phyloP scores from a whole-genome alignment of 2,797 vertebrate species.

The Onychomys torridus region DNA sequence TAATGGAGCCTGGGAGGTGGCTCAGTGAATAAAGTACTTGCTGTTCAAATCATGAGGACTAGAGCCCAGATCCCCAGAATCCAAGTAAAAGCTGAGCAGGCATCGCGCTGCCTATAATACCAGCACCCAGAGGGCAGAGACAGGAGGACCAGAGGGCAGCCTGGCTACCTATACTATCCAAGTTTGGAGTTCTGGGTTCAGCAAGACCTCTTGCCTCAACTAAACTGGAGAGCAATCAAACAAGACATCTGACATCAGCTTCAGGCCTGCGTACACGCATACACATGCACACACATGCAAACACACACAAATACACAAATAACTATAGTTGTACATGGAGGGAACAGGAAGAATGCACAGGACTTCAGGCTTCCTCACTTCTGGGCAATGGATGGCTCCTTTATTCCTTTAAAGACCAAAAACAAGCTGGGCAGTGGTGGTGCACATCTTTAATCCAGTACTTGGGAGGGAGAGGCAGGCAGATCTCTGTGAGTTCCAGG shows the following conservation, averaged over 20 bases:
- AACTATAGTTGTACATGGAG: background rate
- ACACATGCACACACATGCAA: background rate
- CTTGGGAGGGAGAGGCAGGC: too few species aligned
- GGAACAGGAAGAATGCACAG: background rate
- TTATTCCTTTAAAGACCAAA: slow-evolving; percentile 2
- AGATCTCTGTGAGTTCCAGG: too few species aligned
- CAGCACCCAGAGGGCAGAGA: background rate
- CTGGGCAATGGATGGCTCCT: background rate
- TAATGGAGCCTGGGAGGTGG: background rate
- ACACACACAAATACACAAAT: background rate
- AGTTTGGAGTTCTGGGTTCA: background rate
- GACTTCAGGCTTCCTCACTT: background rate
- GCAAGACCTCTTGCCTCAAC: background rate
- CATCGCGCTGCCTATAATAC: too few species aligned
- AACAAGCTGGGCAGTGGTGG: too few species aligned
- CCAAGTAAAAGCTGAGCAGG: background rate
- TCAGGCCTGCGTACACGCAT: background rate
- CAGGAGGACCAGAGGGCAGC: background rate
- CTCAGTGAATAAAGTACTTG: background rate
- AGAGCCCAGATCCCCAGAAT: background rate
- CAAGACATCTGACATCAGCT: background rate
- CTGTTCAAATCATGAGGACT: too few species aligned
- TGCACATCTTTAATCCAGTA: too few species aligned
- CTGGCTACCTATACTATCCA: background rate
- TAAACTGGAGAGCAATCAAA: background rate